These are phyloP conservation scores for Odontamblyopus rebecca DNA, from an alignment of 2,797 vertebrate species.

Conservation along the genomic window DNA sequence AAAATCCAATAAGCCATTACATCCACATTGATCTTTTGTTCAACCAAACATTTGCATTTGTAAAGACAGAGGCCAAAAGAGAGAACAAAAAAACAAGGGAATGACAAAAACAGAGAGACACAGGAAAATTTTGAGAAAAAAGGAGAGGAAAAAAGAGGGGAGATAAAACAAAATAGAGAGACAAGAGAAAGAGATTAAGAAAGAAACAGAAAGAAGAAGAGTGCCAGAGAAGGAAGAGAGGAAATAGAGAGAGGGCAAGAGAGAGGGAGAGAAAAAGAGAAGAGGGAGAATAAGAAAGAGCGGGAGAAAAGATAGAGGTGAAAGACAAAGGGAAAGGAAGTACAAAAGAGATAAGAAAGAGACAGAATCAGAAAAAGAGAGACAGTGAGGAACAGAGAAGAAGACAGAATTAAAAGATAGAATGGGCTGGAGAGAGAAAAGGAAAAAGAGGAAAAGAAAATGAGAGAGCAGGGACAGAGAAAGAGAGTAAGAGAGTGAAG, in stretches of 20 bases:
- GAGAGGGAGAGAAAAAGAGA: not conserved
- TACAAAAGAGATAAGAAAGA: not conserved
- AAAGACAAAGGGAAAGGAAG: no score
- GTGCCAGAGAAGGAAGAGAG: no score
- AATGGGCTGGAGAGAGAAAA: not conserved
- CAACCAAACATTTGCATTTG: constrained; percentile 71
- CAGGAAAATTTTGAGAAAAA: no score
- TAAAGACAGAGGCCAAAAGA: constrained; percentile 8
- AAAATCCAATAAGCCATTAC: constrained; percentile 75
- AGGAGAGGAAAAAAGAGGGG: no score
- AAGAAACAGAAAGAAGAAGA: not conserved
- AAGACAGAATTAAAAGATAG: not conserved
- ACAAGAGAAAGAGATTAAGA: no score
- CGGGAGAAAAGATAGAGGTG: not conserved
- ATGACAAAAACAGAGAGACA: no score
- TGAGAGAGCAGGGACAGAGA: not conserved
- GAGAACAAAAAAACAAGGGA: no score
- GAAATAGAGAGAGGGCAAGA: not conserved
- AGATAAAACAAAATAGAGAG: no score
- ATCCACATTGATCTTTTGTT: constrained; percentile 67
- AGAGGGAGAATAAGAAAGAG: not conserved
- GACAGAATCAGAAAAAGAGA: not conserved
- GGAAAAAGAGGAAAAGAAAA: not conserved
- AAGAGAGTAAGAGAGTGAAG: not conserved
- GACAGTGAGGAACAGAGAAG: not conserved